Evolutionary conservation across 2,113 vertebrate species (phyloP), one percentile per base, ranked within the genome.

Genomic region (Anthoscopus minutus): DNA sequence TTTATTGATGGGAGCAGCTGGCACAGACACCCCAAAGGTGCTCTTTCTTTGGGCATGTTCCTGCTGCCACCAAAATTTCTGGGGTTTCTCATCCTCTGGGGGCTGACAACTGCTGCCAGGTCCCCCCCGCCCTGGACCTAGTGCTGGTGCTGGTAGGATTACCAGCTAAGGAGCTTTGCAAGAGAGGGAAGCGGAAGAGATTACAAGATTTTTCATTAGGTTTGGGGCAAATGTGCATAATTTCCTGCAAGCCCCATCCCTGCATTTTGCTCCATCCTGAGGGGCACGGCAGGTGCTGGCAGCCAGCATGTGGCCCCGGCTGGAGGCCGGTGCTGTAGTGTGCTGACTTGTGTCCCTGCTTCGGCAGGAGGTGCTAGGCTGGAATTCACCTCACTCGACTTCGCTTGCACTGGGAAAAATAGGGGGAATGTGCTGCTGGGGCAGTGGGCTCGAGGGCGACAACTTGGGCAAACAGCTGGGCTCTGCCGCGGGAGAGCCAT

Each of bases 101-200:
- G 51, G 56, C n/a, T 66, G 56, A 40, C 3, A 8, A 4, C 28
- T 50, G 85, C 48, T 50, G 69, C 69, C 11, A 1, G 40, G 10
- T 42, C 19, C 17, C 74, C 72, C n/a, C 44, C 5, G 0, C 47
- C 2, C 3, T 57, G 71, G 48, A 70, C 42, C 71, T 2, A 0
- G 38, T 15, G 5, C 23, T 40, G 57, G 62, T 11, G 28, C 79
- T 10, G 14, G 67, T 5, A 3, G 95, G 95, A 95, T 96, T 96
- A 95, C 69, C 30, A 2, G 73, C 89, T 95, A 93, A 97, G 89
- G 79, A 86, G 92, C 89, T 96, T 94, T 91, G 67, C 6, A 4
- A 76, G 83, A 48, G 73, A 25, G 70, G 94, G 33, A 67, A 88
- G 66, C 13, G 0, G 79, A 58, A 81, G 69, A 77, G 94, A 95